Percentiles rank a stretch among this genome's conserved stretches.
These are phyloP conservation scores for Drosophila lini DNA, from an alignment of 1,140 invertebrate species.

Conservation along the genomic window DNA sequence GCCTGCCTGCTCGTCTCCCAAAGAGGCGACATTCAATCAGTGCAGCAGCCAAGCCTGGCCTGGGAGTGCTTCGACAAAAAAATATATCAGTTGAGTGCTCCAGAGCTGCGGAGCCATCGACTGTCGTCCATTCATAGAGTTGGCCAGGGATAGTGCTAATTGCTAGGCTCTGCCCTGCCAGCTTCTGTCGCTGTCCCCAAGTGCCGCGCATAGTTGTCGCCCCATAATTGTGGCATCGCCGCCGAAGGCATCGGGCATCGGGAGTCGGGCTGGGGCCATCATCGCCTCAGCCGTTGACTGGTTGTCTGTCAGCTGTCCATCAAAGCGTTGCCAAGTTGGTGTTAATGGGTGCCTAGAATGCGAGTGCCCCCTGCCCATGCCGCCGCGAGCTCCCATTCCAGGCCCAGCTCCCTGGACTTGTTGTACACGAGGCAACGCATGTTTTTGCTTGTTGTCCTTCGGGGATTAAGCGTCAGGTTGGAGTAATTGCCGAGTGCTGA, in stretches of 20 bases:
- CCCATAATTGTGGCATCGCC: constrained; percentile 68
- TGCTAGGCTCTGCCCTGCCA: constrained; percentile 56
- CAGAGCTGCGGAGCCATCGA: constrained; percentile 17
- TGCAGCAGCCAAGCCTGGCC: not conserved
- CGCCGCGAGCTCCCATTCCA: constrained; percentile 22
- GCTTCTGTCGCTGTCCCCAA: constrained; percentile 59
- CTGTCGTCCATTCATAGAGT: constrained; percentile 69
- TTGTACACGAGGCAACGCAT: constrained; percentile 74
- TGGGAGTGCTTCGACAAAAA: constrained; percentile 11
- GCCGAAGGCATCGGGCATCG: constrained; percentile 29
- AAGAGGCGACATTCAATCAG: constrained; percentile 41
- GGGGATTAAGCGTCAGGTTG: constrained; percentile 78
- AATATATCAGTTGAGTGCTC: constrained; percentile 19
- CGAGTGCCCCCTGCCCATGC: constrained; percentile 33
- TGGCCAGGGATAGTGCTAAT: constrained; percentile 65
- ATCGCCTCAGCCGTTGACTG: constrained; percentile 63
- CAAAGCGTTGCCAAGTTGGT: constrained; percentile 80
- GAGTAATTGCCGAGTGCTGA: constrained; percentile 69
- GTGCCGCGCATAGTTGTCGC: constrained; percentile 80
- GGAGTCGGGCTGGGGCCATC: constrained; percentile 24
- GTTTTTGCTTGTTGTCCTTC: constrained; percentile 82
- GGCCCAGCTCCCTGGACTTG: constrained; percentile 40
- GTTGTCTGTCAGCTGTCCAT: constrained; percentile 80
- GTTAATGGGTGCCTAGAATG: constrained; percentile 82
- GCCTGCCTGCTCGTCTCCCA: constrained; percentile 23